These are phyloP conservation scores for Spicauda simplicius DNA, from an alignment of 2,888 invertebrate species.

Conservation along the genomic window DNA sequence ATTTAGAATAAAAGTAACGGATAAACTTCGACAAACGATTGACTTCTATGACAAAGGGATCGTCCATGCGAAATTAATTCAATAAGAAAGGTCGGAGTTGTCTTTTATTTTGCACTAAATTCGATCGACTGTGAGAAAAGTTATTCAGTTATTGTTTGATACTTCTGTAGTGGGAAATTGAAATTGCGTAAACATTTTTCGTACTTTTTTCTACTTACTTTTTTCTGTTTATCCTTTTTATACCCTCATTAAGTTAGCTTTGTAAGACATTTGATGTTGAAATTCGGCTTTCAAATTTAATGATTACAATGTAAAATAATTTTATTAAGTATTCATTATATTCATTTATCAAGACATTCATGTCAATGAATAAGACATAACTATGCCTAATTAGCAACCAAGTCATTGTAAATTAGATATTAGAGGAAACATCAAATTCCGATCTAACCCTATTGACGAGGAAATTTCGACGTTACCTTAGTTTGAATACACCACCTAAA, in stretches of 20 bases:
- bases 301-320: too few relatives aligned
- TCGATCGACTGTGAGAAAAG: constrained; percentile 40
- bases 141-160: constrained; percentile 4
- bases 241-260: too few relatives aligned
- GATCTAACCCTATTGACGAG: not conserved
- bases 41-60: constrained; percentile 68
- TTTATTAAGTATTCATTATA: too few relatives aligned
- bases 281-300: too few relatives aligned
- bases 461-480: not conserved
- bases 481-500: constrained; percentile 5
- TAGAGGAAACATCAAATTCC: too few relatives aligned
- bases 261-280: too few relatives aligned
- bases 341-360: too few relatives aligned
- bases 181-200: not conserved
- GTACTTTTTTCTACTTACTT: not conserved
- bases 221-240: too few relatives aligned
- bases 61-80: constrained; percentile 71
- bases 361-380: too few relatives aligned
- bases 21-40: constrained; percentile 74
- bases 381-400: too few relatives aligned
- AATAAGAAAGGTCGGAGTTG: constrained; percentile 68
- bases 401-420: too few relatives aligned
- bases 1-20: constrained; percentile 67
- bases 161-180: constrained; percentile 3
- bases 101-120: constrained; percentile 53